phyloP scores from a whole-genome alignment of 1,140 invertebrate genomes.

The Elysia chlorotica region DNA sequence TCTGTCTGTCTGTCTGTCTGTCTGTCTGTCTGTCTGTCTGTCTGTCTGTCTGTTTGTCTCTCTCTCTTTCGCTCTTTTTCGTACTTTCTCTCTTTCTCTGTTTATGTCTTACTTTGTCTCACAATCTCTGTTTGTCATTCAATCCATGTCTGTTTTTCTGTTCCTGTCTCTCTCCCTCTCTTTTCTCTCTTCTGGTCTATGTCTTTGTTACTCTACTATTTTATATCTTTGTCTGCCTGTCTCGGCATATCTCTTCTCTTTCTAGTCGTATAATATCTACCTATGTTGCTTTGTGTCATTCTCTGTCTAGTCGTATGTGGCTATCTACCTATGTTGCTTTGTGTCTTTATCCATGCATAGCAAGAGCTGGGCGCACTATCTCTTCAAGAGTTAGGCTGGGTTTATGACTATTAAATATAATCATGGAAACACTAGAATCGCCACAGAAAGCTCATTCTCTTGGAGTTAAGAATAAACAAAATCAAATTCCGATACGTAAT shows the following conservation, averaged over 20 bases:
- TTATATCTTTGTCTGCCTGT: slow-evolving; percentile 29
- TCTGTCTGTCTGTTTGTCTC: background rate
- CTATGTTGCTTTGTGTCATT: background rate
- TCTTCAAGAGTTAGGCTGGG: no score
- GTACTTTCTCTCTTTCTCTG: background rate
- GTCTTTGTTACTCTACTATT: slow-evolving; percentile 35
- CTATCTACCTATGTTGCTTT: no score
- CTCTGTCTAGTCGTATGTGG: no score
- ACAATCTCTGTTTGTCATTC: background rate
- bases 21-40: background rate
- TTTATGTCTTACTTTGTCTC: background rate
- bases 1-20: background rate
- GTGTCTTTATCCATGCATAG: no score
- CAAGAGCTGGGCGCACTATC: no score
- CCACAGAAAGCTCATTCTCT: no score
- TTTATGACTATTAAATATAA: no score
- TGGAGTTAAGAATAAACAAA: no score
- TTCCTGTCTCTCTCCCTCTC: no score
- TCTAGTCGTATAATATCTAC: background rate
- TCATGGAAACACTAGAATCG: no score
- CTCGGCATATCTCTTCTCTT: background rate
- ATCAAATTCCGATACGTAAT: no score
- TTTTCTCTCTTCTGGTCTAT: slow-evolving; percentile 1
- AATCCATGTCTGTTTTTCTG: no score
- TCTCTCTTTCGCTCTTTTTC: background rate